Percentiles rank a stretch among this genome's conserved stretches.
These are phyloP conservation scores for Ormyrus pomaceus DNA, from an alignment of 2,888 invertebrate genomes.

Conservation along the genomic window DNA sequence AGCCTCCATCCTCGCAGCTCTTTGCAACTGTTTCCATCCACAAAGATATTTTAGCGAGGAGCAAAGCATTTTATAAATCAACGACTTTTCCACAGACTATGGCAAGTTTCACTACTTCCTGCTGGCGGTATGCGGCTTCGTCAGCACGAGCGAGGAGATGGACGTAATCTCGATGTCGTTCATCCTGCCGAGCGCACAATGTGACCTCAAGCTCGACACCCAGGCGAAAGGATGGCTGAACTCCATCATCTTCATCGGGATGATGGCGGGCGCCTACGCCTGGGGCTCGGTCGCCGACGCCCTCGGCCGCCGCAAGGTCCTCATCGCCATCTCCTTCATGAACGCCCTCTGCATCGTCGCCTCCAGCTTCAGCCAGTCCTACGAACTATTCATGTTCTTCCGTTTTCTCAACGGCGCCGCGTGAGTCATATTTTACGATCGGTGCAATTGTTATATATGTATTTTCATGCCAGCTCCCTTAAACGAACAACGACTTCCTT, in stretches of 20 bases:
- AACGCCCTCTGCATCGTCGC: conserved; percentile 93
- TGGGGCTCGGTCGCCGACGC: conserved; percentile 96
- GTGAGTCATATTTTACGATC: conserved; percentile 80
- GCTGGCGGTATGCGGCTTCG: conserved; percentile 94
- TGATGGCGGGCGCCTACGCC: conserved; percentile 96
- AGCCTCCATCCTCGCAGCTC: too few relatives aligned
- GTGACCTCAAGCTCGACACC: conserved; percentile 91
- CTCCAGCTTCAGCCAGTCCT: conserved; percentile 93
- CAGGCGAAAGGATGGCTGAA: conserved; percentile 90
- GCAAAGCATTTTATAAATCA: not conserved
- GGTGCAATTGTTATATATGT: too few relatives aligned
- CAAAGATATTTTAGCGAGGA: too few relatives aligned
- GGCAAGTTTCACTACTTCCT: conserved; percentile 93
- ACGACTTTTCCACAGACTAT: conserved; percentile 80
- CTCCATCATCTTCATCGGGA: conserved; percentile 90
- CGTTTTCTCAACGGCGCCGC: conserved; percentile 95
- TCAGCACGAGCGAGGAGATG: conserved; percentile 96
- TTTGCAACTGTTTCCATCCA: too few relatives aligned
- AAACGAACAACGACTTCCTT: not conserved
- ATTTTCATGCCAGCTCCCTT: not conserved
- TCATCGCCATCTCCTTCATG: conserved; percentile 92
- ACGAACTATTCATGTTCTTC: conserved; percentile 92
- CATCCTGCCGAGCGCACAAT: conserved; percentile 94
- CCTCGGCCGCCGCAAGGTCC: conserved; percentile 89
- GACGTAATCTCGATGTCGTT: conserved; percentile 97